These are phyloP conservation scores for Eudyptes chrysolophus DNA, from an alignment of 2,113 vertebrate species.

Conservation along the genomic window DNA sequence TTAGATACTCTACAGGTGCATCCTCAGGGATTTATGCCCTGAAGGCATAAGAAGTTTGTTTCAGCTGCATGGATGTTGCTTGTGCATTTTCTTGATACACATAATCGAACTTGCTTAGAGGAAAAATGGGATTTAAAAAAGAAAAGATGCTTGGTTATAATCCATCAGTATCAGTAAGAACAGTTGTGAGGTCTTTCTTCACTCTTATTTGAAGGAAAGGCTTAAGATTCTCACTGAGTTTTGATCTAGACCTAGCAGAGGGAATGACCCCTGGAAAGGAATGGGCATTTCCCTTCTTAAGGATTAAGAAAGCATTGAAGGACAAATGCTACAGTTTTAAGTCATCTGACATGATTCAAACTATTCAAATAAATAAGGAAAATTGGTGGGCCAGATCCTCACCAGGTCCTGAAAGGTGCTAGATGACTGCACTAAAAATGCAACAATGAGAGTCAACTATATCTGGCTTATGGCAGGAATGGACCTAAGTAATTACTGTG, in stretches of 20 bases:
- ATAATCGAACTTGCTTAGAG: not conserved
- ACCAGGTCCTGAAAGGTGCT: not conserved
- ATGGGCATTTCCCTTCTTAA: not conserved
- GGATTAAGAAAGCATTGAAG: not conserved
- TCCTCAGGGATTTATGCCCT: not conserved
- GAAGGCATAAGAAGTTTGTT: not conserved
- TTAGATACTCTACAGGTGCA: not conserved
- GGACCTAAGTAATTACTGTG: not conserved
- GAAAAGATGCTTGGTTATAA: not conserved
- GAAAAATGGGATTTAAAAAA: not conserved
- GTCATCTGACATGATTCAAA: not conserved
- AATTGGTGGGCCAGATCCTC: not conserved
- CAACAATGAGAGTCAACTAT: rapidly evolving
- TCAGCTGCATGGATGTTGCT: not conserved
- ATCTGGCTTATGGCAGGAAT: not conserved
- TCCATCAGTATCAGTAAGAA: not conserved
- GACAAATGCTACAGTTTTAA: not conserved
- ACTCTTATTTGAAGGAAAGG: not conserved
- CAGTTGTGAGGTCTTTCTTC: not conserved
- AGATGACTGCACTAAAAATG: not conserved
- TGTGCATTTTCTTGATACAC: not conserved
- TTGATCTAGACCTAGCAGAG: not conserved
- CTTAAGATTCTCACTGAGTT: not conserved
- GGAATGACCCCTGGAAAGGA: not conserved
- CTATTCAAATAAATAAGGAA: not conserved